Conservation (phyloP, 2,888 invertebrate genomes). For the Metopia argyrocephala region DNA sequence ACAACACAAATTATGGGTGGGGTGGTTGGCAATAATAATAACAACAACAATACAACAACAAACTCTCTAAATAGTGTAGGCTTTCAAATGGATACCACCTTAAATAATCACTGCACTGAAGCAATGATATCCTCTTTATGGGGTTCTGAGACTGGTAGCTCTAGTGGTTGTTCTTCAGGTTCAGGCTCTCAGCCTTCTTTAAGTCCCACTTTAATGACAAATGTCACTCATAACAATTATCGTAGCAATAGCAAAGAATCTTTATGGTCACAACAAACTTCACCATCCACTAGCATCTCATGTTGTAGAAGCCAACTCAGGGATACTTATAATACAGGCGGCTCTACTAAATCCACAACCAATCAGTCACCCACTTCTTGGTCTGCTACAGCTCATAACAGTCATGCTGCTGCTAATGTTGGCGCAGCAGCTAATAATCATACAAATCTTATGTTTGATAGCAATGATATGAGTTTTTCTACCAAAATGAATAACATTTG, state of each 20-base stretch:
- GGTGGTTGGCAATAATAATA: neutral
- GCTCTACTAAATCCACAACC: conserved; percentile 54
- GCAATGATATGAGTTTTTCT: conserved; percentile 65
- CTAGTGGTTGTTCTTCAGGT: conserved; percentile 74
- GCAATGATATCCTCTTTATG: conserved; percentile 73
- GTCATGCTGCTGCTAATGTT: too few species aligned
- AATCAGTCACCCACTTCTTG: conserved; percentile 72
- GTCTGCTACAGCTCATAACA: conserved; percentile 63
- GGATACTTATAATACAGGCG: conserved; percentile 69
- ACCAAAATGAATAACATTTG: conserved; percentile 75
- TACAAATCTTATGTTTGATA: conserved; percentile 56
- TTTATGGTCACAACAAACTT: conserved; percentile 76
- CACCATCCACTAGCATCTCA: conserved; percentile 71
- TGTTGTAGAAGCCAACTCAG: conserved; percentile 70
- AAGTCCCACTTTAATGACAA: conserved; percentile 73
- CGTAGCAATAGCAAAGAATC: conserved; percentile 78
- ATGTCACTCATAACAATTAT: conserved; percentile 67
- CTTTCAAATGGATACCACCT: conserved; percentile 49
- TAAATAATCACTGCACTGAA: conserved; percentile 49
- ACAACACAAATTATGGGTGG: conserved; percentile 44
- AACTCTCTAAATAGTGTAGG: conserved; percentile 53
- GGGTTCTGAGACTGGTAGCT: conserved; percentile 71
- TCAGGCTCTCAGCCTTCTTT: conserved; percentile 75
- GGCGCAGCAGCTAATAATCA: conserved; percentile 40
- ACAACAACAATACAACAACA: conserved; percentile 38